Percentiles rank a stretch among this genome's conserved stretches.
These are phyloP conservation scores for Pseudochirops cupreus DNA, from an alignment of 2,797 vertebrate genomes.

Conservation along the genomic window DNA sequence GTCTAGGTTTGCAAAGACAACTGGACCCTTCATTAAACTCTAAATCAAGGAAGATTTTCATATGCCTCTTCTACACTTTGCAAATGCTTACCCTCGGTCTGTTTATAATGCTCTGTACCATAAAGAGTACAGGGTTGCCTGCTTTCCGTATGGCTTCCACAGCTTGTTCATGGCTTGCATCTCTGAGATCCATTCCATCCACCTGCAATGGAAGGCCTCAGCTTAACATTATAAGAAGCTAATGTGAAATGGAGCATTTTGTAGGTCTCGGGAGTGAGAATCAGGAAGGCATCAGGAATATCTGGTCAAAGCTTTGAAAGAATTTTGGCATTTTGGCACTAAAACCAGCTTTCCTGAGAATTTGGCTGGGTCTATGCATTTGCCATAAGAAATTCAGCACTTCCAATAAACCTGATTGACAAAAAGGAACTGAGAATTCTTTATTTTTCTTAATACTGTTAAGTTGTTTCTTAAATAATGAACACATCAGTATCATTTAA, in stretches of 20 bases:
- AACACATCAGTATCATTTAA: slow-evolving; percentile 21
- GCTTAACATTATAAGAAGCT: slow-evolving; percentile 84
- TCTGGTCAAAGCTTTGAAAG: slow-evolving; percentile 46
- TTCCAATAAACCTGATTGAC: slow-evolving; percentile 23
- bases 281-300: slow-evolving; percentile 18
- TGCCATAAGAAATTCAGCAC: background rate
- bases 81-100: slow-evolving; percentile 92
- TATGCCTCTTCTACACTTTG: slow-evolving; percentile 74
- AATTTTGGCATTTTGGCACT: slow-evolving; percentile 20
- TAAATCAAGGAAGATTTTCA: slow-evolving; percentile 63
- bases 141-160: slow-evolving; percentile 98
- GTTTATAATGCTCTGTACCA: slow-evolving; percentile 97
- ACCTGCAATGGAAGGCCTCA: slow-evolving; percentile 92
- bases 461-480: slow-evolving; percentile 3
- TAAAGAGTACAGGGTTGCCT: slow-evolving; percentile 96
- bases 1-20: slow-evolving; percentile 48
- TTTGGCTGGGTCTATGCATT: slow-evolving; percentile 2
- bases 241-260: slow-evolving; percentile 70
- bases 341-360: background rate
- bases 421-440: slow-evolving; percentile 23
- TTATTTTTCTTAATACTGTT: slow-evolving; percentile 2
- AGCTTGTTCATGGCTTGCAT: slow-evolving; percentile 98
- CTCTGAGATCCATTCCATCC: slow-evolving; percentile 96
- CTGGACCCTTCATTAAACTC: slow-evolving; percentile 68
- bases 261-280: slow-evolving; percentile 62